Conservation (phyloP, 2,888 invertebrate species). For the Phalangium opilio region DNA sequence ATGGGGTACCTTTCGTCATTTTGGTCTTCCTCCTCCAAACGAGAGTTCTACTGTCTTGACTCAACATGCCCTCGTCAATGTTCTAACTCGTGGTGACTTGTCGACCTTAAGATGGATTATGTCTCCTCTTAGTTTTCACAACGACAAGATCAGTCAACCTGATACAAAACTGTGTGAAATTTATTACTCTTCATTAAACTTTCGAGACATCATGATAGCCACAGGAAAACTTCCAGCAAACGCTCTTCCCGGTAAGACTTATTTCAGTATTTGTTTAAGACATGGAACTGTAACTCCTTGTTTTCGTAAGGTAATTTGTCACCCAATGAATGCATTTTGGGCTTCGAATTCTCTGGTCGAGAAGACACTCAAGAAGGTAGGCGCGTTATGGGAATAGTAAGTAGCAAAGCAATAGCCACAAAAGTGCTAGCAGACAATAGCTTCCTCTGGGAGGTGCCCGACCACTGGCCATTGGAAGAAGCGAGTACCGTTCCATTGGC, state of each 20-base stretch:
- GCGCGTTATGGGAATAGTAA: slow-evolving; percentile 84
- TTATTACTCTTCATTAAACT: slow-evolving; percentile 35
- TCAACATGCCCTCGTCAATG: slow-evolving; percentile 89
- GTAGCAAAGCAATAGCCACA: slow-evolving; percentile 75
- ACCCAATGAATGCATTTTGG: slow-evolving; percentile 75
- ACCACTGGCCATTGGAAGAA: slow-evolving; percentile 71
- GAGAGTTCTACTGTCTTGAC: slow-evolving; percentile 27
- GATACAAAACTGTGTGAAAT: slow-evolving; percentile 21
- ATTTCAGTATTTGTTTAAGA: no score
- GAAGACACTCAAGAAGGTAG: slow-evolving; percentile 43
- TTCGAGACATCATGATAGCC: slow-evolving; percentile 70
- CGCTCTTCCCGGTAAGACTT: no score
- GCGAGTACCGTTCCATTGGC: slow-evolving; percentile 88
- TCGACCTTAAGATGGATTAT: slow-evolving; percentile 86
- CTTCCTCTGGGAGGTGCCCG: slow-evolving; percentile 79
- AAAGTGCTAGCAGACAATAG: slow-evolving; percentile 53
- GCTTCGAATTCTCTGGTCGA: slow-evolving; percentile 82
- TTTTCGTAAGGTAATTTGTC: slow-evolving; percentile 31
- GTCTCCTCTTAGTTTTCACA: slow-evolving; percentile 49
- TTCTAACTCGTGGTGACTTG: slow-evolving; percentile 79
- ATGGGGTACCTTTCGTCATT: slow-evolving; percentile 36
- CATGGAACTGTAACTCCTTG: no score
- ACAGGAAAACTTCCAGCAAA: slow-evolving; percentile 69
- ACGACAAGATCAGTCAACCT: not conserved
- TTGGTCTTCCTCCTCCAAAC: no score